phyloP scores from a whole-genome alignment of 2,113 vertebrate species.

The Myocastor coypus region DNA sequence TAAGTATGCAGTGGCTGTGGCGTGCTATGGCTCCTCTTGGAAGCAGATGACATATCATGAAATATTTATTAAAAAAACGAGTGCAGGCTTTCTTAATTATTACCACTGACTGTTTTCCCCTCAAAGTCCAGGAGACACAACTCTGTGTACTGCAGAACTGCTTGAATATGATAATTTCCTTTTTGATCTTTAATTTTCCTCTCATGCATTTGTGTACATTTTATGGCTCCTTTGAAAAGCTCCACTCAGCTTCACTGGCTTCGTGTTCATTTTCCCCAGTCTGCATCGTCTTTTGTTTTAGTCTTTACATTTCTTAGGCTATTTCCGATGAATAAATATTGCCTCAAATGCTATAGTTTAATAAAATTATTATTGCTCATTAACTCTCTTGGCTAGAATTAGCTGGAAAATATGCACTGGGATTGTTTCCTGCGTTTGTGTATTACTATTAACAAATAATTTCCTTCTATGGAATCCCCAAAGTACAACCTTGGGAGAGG shows the following conservation, averaged over 20 bases:
- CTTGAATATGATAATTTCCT: slow-evolving; percentile 61
- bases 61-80: slow-evolving; percentile 92
- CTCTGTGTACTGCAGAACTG: background rate
- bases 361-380: slow-evolving; percentile 68
- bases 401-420: slow-evolving; percentile 40
- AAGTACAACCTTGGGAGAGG: background rate
- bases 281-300: slow-evolving; percentile 56
- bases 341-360: slow-evolving; percentile 57
- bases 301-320: slow-evolving; percentile 64
- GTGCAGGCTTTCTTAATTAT: slow-evolving; percentile 88
- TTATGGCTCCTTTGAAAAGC: slow-evolving; percentile 62
- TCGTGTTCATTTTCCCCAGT: slow-evolving; percentile 58
- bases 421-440: background rate
- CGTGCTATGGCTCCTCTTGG: slow-evolving; percentile 78
- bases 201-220: background rate
- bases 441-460: slow-evolving; percentile 30
- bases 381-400: slow-evolving; percentile 58
- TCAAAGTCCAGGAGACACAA: slow-evolving; percentile 60
- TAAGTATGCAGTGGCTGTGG: slow-evolving; percentile 77
- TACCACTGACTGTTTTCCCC: slow-evolving; percentile 81
- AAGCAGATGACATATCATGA: slow-evolving; percentile 90
- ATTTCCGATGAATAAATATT: slow-evolving; percentile 69
- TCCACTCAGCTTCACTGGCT: slow-evolving; percentile 26
- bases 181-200: slow-evolving; percentile 69
- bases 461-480: slow-evolving; percentile 24